A percentile compares a stretch with the other conserved stretches of the same genome.
Evolutionary conservation across 2,888 invertebrate species (phyloP).

Genomic region (Stenodera caucasica): DNA sequence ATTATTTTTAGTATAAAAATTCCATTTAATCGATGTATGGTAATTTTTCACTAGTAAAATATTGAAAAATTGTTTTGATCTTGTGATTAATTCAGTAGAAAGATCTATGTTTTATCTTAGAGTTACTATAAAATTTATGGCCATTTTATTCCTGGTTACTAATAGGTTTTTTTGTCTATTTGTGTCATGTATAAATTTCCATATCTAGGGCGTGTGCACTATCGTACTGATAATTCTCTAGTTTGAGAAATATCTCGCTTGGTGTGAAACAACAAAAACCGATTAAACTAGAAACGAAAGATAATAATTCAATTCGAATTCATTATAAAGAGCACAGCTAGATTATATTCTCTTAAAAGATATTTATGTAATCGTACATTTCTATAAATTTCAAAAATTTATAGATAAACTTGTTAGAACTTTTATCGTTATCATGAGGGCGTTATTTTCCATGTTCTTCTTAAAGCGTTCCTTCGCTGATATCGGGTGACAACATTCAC

Average conservation of each 20-base stretch:
- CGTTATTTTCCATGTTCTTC: not conserved
- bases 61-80: not conserved
- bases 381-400: conserved; percentile 6
- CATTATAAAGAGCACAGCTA: not conserved
- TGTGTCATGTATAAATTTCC: not conserved
- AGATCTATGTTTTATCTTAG: not conserved
- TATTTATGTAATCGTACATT: not conserved
- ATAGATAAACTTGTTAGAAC: conserved; percentile 7
- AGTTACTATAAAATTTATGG: not conserved
- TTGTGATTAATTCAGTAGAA: not conserved
- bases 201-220: not conserved
- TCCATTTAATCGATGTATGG: no score
- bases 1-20: no score
- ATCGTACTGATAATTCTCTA: not conserved
- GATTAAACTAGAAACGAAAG: not conserved
- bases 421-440: not conserved
- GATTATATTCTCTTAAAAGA: not conserved
- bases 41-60: no score
- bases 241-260: not conserved
- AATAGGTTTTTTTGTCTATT: conserved; percentile 1
- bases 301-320: not conserved
- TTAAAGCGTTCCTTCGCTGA: not conserved
- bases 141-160: not conserved
- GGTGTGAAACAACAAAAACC: not conserved
- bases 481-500: conserved; percentile 1